Conservation (phyloP, 2,113 vertebrate species). For the Calyptomena viridis region DNA sequence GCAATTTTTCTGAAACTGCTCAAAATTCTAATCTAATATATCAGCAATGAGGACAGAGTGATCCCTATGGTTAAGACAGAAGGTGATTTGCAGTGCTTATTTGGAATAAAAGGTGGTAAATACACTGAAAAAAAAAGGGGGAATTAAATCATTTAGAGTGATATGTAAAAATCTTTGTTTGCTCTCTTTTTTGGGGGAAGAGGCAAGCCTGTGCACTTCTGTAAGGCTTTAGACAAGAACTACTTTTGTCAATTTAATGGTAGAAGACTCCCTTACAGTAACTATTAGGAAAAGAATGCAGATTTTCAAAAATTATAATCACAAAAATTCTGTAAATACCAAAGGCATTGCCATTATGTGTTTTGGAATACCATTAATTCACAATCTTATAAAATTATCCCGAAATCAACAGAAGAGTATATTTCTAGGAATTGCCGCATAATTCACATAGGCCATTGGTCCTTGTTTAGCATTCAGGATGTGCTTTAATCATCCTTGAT, state of each 20-base stretch:
- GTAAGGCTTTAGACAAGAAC: not conserved
- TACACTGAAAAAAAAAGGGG: not conserved
- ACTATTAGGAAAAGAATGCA: not conserved
- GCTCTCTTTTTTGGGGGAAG: fast-evolving
- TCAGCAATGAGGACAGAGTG: not conserved
- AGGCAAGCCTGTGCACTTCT: not conserved
- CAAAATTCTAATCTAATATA: not conserved
- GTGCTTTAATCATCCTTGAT: not conserved
- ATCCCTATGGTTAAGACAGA: not conserved
- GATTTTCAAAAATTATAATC: not conserved
- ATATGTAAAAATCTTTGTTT: not conserved
- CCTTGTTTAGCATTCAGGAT: not conserved
- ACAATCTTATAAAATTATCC: not conserved
- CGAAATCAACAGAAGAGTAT: not conserved
- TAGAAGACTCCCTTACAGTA: not conserved
- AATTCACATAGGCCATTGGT: not conserved
- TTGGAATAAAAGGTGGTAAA: not conserved
- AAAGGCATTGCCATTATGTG: not conserved
- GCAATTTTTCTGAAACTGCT: not conserved
- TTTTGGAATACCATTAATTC: not conserved
- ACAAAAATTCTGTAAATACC: not conserved
- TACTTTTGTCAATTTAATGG: not conserved
- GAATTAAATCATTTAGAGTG: not conserved
- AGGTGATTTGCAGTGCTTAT: not conserved
- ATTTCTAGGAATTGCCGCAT: not conserved